These are phyloP conservation scores for Ephydatia muelleri DNA, from an alignment of 37 sponge, comb jelly and placozoan genomes.

Conservation along the genomic window DNA sequence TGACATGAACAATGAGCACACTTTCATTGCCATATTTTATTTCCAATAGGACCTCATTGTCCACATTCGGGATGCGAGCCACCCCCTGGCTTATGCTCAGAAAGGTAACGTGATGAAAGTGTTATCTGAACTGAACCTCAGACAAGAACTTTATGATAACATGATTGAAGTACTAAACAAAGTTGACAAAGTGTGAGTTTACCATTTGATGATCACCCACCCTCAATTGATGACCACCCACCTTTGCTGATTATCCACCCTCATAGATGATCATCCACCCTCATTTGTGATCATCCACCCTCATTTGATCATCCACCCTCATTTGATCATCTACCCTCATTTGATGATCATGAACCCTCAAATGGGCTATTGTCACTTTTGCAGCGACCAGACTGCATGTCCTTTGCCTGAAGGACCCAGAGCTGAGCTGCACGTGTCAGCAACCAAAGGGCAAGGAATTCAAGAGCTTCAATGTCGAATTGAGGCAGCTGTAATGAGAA, in stretches of 20 bases:
- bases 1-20: background rate
- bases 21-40: background rate
- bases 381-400: too few species aligned
- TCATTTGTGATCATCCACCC: background rate
- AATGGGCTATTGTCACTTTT: too few species aligned
- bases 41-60: constrained; percentile 54
- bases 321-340: too few species aligned
- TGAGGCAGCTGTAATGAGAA: constrained; percentile 30
- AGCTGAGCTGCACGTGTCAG: constrained; percentile 27
- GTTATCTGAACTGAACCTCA: constrained; percentile 32
- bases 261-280: too few species aligned
- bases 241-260: too few species aligned
- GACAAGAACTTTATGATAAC: constrained; percentile 21
- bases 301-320: background rate
- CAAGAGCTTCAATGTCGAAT: constrained; percentile 5
- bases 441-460: constrained; percentile 30
- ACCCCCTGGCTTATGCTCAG: constrained; percentile 60
- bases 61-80: constrained; percentile 57
- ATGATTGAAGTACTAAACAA: constrained; percentile 68
- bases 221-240: too few species aligned
- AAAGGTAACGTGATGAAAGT: constrained; percentile 47
- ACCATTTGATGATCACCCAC: too few species aligned
- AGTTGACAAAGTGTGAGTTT: constrained; percentile 48
- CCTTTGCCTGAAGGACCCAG: background rate
- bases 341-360: too few species aligned